Evolutionary conservation across 2,888 invertebrate genomes (phyloP).

Genomic region (Hecatera dysodea): DNA sequence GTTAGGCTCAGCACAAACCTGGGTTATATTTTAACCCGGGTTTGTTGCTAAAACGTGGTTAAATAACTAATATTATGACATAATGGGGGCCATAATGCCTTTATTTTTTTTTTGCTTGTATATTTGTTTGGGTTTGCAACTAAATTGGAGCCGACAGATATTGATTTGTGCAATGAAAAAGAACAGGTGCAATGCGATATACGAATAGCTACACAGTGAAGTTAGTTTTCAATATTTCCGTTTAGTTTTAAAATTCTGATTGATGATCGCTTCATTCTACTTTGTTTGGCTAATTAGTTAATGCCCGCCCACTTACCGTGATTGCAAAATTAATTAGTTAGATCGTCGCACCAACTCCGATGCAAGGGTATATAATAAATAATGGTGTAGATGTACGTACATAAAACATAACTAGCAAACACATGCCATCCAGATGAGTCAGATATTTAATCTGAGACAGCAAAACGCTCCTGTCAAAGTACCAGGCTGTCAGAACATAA

Average conservation of each 20-base stretch:
- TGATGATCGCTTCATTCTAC: not conserved
- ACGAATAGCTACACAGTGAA: no score
- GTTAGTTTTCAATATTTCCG: not conserved
- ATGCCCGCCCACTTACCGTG: not conserved
- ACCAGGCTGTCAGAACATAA: not conserved
- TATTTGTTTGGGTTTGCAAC: no score
- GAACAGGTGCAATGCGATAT: not conserved
- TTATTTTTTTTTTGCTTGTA: no score
- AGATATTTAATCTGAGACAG: not conserved
- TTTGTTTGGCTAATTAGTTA: not conserved
- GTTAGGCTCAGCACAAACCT: no score
- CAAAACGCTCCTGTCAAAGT: not conserved
- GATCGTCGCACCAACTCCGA: not conserved
- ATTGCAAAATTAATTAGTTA: not conserved
- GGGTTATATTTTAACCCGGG: no score
- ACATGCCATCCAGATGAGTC: not conserved
- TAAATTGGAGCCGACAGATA: not conserved
- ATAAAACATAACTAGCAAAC: not conserved
- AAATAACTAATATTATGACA: no score
- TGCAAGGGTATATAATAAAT: not conserved
- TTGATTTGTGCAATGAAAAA: not conserved
- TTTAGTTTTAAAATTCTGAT: conserved; percentile 4
- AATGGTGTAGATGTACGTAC: no score
- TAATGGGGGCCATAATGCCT: no score
- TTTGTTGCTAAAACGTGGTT: no score